phyloP scores from a whole-genome alignment of 2,113 vertebrate genomes.

The Porphyrio hochstetteri region DNA sequence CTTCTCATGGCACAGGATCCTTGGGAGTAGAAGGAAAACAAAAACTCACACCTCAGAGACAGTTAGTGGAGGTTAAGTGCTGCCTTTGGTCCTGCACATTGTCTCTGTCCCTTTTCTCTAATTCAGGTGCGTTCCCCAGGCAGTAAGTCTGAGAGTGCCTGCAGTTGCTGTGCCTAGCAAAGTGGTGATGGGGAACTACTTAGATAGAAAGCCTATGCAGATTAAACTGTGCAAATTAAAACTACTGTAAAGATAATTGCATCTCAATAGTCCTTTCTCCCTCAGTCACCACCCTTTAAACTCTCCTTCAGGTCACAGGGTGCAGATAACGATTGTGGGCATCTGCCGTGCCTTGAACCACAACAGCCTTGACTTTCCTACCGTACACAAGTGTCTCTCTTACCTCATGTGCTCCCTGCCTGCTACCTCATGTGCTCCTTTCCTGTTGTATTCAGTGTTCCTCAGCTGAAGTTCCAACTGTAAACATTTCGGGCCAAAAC shows the following conservation, averaged over 20 bases:
- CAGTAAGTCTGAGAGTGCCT: not conserved
- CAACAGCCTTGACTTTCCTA: not conserved
- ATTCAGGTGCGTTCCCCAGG: not conserved
- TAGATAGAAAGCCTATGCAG: not conserved
- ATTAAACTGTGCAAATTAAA: slow-evolving; percentile 2
- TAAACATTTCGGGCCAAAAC: not conserved
- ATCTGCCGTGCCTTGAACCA: not conserved
- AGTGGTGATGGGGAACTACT: not conserved
- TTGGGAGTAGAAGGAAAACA: not conserved
- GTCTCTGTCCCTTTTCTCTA: not conserved
- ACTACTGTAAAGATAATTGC: not conserved
- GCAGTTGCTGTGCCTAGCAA: not conserved
- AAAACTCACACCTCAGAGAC: not conserved
- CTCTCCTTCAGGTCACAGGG: not conserved
- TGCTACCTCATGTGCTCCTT: not conserved
- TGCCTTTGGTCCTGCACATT: not conserved
- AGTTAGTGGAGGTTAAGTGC: not conserved
- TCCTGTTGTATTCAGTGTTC: not conserved
- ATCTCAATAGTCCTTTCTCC: not conserved
- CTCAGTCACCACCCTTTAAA: not conserved
- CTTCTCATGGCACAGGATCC: not conserved
- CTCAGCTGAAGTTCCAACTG: not conserved
- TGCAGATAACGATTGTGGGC: not conserved
- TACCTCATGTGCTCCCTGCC: not conserved
- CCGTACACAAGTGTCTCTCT: not conserved